Evolutionary conservation across 2,888 invertebrate species (phyloP).

Genomic region (Cephus nigrinus): DNA sequence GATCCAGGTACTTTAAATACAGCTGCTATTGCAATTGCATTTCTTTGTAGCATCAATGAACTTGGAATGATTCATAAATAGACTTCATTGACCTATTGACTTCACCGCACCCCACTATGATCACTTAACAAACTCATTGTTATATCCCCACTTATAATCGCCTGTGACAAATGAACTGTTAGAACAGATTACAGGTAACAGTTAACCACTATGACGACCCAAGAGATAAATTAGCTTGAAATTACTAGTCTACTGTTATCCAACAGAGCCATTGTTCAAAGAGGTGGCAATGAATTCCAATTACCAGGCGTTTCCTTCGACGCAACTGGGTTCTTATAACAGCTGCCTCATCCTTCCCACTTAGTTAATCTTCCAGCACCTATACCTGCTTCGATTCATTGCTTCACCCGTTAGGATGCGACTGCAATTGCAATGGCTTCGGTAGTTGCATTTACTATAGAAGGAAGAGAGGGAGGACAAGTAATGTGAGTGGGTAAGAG

Average conservation of each 20-base stretch:
- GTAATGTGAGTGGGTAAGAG: not conserved
- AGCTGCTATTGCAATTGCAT: not conserved
- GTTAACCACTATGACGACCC: not conserved
- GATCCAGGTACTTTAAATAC: constrained; percentile 68
- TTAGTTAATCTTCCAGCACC: not conserved
- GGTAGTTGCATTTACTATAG: not conserved
- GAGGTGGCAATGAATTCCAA: not conserved
- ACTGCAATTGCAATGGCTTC: not conserved
- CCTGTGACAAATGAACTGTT: not conserved
- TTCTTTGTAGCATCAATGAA: not conserved
- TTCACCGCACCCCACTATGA: not conserved
- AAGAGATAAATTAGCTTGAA: not conserved
- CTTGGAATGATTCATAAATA: not conserved
- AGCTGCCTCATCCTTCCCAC: not conserved
- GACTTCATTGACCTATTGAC: constrained; percentile 10
- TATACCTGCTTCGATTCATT: not conserved
- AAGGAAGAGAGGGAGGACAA: not conserved
- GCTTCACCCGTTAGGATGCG: not conserved
- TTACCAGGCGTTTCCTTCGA: not conserved
- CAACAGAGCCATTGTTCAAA: not conserved
- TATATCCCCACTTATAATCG: not conserved
- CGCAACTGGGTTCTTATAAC: not conserved
- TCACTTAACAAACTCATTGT: not conserved
- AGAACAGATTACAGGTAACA: not conserved
- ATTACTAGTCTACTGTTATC: not conserved